Conservation (phyloP, 2,113 vertebrate species). For the Pachypanchax playfairii region DNA sequence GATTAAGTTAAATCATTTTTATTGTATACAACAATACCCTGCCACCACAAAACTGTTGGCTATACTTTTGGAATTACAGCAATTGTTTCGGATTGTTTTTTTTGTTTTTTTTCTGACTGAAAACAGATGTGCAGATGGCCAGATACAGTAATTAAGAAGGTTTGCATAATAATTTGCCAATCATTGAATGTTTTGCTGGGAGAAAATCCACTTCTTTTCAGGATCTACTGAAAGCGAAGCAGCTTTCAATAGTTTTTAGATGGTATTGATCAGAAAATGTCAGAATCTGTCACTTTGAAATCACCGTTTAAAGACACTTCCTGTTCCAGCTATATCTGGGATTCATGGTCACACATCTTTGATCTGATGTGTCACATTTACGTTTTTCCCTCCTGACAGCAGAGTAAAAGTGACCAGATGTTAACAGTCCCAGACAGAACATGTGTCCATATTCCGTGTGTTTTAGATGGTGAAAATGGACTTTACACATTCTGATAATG, state of each 20-base stretch:
- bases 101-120: neutral
- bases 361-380: neutral
- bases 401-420: too few relatives aligned
- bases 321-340: neutral
- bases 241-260: neutral
- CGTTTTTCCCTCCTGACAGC: too few relatives aligned
- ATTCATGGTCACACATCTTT: neutral
- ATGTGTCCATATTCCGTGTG: too few relatives aligned
- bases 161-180: neutral
- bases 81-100: neutral
- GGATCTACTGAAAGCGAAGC: neutral
- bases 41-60: slow-evolving; percentile 9
- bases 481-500: too few relatives aligned
- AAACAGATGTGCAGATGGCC: neutral
- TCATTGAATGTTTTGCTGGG: neutral
- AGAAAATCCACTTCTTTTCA: neutral
- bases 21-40: neutral
- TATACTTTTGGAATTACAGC: slow-evolving; percentile 11
- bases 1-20: neutral
- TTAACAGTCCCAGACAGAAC: neutral
- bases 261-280: neutral
- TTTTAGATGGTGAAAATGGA: too few relatives aligned
- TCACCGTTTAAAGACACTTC: neutral
- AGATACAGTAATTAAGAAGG: neutral
- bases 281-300: neutral